Conservation (phyloP, 2,113 vertebrate genomes). For the chimpanzee (Pan troglodytes) region DNA sequence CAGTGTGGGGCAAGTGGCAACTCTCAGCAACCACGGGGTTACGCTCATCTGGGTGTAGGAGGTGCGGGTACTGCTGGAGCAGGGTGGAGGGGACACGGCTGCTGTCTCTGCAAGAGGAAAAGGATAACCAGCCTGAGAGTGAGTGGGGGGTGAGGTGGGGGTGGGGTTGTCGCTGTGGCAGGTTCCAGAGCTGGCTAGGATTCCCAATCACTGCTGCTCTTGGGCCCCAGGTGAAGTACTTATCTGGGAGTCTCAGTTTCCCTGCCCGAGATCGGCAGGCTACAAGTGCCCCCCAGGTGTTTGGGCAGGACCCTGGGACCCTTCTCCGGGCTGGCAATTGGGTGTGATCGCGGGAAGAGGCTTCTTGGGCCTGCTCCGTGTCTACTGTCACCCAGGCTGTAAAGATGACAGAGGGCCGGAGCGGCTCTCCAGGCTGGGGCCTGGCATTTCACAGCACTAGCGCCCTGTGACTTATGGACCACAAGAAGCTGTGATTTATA, state of each 20-base stretch:
- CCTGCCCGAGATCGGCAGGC: neutral
- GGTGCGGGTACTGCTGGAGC: rapidly evolving
- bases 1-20: rapidly evolving
- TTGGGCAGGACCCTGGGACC: neutral
- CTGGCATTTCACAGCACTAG: neutral
- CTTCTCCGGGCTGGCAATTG: neutral
- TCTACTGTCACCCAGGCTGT: rapidly evolving
- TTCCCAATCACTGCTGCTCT: neutral
- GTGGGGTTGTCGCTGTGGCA: rapidly evolving
- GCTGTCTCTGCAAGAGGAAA: neutral
- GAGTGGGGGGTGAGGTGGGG: no score
- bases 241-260: neutral
- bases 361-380: neutral
- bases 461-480: neutral
- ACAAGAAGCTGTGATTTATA: neutral
- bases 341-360: rapidly evolving
- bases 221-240: rapidly evolving
- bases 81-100: neutral
- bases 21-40: no score
- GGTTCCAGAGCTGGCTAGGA: neutral
- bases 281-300: rapidly evolving
- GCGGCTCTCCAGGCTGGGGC: rapidly evolving
- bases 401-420: neutral
- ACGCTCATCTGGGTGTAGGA: neutral
- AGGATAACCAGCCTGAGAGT: rapidly evolving